Conservation (phyloP, 2,888 invertebrate genomes). For the Drosophila ezoana region DNA sequence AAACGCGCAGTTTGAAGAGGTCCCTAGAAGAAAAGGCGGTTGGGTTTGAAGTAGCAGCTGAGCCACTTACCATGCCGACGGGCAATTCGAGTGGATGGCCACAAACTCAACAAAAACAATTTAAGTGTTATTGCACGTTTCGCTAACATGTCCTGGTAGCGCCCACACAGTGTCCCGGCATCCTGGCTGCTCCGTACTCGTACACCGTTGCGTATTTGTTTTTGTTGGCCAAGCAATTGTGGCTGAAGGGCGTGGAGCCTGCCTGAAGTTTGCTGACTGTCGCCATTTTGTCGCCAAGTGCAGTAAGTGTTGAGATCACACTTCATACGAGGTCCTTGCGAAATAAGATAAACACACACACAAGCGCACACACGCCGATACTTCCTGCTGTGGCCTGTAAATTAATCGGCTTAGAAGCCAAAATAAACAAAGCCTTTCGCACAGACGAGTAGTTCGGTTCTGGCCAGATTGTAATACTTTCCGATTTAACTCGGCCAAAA, state of each 20-base stretch:
- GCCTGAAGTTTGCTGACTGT: conserved; percentile 11
- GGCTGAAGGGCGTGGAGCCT: conserved; percentile 2
- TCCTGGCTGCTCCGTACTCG: background rate
- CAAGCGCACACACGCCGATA: background rate
- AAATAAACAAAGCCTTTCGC: conserved; percentile 18
- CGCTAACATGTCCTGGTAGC: conserved; percentile 45
- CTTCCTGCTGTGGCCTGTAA: conserved; percentile 34
- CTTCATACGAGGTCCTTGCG: conserved; percentile 39
- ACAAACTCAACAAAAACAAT: conserved; percentile 68
- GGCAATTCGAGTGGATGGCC: conserved; percentile 43
- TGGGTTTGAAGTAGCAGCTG: background rate
- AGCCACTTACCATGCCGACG: conserved; percentile 56
- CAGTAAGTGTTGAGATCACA: conserved; percentile 72
- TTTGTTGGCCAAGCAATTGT: conserved; percentile 28
- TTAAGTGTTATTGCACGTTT: conserved; percentile 79
- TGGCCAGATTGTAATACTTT: conserved; percentile 23
- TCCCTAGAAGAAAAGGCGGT: background rate
- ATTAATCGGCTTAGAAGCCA: conserved; percentile 67
- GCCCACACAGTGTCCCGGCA: conserved; percentile 20
- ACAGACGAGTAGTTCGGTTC: background rate
- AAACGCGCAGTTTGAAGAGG: conserved; percentile 26
- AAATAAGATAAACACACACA: conserved; percentile 29
- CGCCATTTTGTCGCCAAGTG: conserved; percentile 62
- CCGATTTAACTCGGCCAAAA: conserved; percentile 3
- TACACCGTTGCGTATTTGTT: conserved; percentile 21